Percentiles rank a stretch among this genome's conserved stretches.
These are phyloP conservation scores for Drosophila mayri DNA, from an alignment of 1,140 invertebrate species.

Conservation along the genomic window DNA sequence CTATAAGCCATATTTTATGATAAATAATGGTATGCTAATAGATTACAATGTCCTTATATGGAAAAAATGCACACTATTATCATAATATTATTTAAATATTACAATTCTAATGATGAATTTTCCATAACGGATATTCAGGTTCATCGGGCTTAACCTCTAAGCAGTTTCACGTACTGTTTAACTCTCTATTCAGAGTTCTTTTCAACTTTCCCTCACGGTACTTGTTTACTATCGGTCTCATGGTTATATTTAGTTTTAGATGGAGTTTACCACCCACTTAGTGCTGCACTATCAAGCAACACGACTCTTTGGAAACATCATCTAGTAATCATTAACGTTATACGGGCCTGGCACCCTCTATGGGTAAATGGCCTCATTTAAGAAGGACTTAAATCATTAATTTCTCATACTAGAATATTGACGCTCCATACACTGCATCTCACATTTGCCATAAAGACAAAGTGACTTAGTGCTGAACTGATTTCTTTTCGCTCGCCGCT, in stretches of 20 bases:
- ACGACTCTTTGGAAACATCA: slow-evolving; percentile 89
- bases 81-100: no score
- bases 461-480: slow-evolving; percentile 32
- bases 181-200: slow-evolving; percentile 92
- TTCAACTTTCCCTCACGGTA: slow-evolving; percentile 93
- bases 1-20: no score
- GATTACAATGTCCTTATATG: no score
- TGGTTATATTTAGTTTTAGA: slow-evolving; percentile 47
- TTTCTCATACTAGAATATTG: slow-evolving; percentile 79
- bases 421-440: slow-evolving; percentile 7
- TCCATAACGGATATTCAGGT: slow-evolving; percentile 7
- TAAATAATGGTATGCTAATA: no score
- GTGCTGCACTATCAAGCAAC: slow-evolving; percentile 91
- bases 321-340: slow-evolving; percentile 86
- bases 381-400: slow-evolving; percentile 45
- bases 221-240: slow-evolving; percentile 84
- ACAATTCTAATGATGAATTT: no score
- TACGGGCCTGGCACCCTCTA: slow-evolving; percentile 85
- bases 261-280: slow-evolving; percentile 88
- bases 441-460: slow-evolving; percentile 54
- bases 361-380: slow-evolving; percentile 85
- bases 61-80: no score
- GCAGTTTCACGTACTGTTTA: slow-evolving; percentile 86
- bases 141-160: slow-evolving; percentile 67
- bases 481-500: slow-evolving; percentile 86